Evolutionary conservation across 2,113 vertebrate genomes (phyloP), one percentile per base, ranked within the genome.

Genomic region (Apodemus speciosus): DNA sequence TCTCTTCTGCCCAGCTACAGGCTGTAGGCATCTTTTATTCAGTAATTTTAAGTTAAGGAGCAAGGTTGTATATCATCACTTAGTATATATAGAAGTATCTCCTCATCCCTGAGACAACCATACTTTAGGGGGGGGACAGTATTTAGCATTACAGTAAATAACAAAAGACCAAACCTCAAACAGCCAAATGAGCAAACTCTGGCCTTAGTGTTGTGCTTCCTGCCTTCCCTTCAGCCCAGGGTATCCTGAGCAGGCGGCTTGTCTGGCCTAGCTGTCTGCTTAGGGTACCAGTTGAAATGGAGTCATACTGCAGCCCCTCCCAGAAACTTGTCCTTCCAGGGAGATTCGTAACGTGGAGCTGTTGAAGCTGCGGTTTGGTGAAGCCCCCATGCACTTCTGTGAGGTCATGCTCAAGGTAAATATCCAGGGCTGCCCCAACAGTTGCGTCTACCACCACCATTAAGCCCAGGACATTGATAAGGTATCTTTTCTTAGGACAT

Each of bases 311-410:
- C 85, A 1, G n/a, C 46, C 69, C 51, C 15, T 85, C 85, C 23
- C 23, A 66, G 62, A 91, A 27, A 6, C 1, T 0, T 8, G 0
- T 71, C 68, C 13, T 71, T 95, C 6, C 97, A 99, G 99, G 97
- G 99, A 99, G 95, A 99, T 99, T 66, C 99, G 99, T 53, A 99
- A 99, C 0, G 99, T 99, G 97, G 99, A 99, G 97, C 98, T 99
- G 97, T 98, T 99, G 97, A 99, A 99, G 98, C 98, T 99, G 95
- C 97, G 99, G 5, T 99, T 99, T 32, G 99, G 99, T 0, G 99
- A 99, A 96, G 99, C 99, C 25, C 99, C 99, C 91, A 99, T 99
- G 99, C 99, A 99, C 92, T 99, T 99, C 95, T 99, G 99, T 21
- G 99, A 99, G 97, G 99, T 99, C 97, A 99, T 99, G 99, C 97